Conservation (phyloP, 2,113 vertebrate genomes). For the Dasyurus viverrinus region DNA sequence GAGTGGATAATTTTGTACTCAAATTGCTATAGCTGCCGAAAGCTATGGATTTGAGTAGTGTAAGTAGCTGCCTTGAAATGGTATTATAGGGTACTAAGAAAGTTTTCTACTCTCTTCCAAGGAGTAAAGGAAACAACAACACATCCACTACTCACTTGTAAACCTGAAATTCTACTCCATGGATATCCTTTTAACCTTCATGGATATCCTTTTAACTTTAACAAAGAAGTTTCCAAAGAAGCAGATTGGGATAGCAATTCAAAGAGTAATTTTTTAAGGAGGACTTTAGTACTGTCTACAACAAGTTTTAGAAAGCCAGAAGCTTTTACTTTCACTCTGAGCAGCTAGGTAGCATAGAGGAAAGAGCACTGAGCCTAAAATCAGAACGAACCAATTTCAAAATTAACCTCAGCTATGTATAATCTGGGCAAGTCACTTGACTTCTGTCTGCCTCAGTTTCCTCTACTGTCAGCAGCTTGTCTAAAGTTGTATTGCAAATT, state of each 20-base stretch:
- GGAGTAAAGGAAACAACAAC: neutral
- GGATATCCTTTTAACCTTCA: neutral
- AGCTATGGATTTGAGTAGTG: neutral
- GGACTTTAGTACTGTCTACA: neutral
- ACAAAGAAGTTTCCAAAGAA: neutral
- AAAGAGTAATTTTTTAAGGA: neutral
- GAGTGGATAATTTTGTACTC: neutral
- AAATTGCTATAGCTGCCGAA: neutral
- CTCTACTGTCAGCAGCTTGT: neutral
- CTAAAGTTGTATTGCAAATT: neutral
- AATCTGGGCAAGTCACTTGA: neutral
- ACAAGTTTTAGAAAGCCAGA: neutral
- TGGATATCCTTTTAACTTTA: neutral
- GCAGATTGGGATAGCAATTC: neutral
- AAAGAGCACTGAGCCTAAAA: neutral
- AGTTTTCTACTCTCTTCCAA: neutral
- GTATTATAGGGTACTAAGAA: neutral
- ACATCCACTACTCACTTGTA: neutral
- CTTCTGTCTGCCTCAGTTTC: neutral
- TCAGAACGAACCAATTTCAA: neutral
- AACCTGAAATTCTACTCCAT: neutral
- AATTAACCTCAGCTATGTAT: neutral
- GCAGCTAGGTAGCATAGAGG: neutral
- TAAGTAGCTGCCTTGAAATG: neutral
- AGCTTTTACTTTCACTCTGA: neutral